Evolutionary conservation across 2,797 vertebrate genomes (phyloP), one percentile per base, ranked within the genome.

Genomic region (Mus spretus): DNA sequence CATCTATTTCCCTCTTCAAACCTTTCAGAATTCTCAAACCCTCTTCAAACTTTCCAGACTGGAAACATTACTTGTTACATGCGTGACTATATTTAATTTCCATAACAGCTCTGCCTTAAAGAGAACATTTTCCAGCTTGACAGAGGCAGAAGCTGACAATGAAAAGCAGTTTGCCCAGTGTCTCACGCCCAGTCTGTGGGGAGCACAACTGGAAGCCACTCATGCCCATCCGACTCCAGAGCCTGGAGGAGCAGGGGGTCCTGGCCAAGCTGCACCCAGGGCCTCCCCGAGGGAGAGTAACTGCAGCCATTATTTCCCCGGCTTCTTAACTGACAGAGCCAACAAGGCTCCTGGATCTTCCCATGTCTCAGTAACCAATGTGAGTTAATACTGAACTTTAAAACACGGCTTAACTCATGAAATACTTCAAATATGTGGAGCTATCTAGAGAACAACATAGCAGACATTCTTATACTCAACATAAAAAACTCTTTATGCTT

Each of bases 1-100:
- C 31, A 75, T 93, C 87, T 86, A 87, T n/a, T 94, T 91, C 89
- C 67, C 44, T 93, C 55, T 65, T 37, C 19, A 17, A 91, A 75
- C 37, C n/a, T 37, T 72, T 72, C 70, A 72, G 9, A 10, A 72
- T 72, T 72, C 34, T 70, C 67, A 70, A n/a, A n/a, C 85, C 79
- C 50, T 94, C 55, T 65, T 53, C 22, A 17, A 86, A 75, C 19
- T 72, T 72, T 19, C 3, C 44, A 88, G 61, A 70, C 55, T 47
- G 37, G 34, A 22, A 37, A n/a, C 67, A 80, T 34, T 83, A 57
- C 47, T 65, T 15, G 11, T 65, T 50, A 47, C 7, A 0, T 59
- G 84, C n/a, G 28, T 24, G 34, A 65, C 75, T 63, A 55, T 5
- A 78, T 57, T 89, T 93, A 37, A n/a, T 78, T 91, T 91, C 59